Base-by-base conservation (phyloP, 2,888 invertebrate species). In the Euzophera pinguis region DNA sequence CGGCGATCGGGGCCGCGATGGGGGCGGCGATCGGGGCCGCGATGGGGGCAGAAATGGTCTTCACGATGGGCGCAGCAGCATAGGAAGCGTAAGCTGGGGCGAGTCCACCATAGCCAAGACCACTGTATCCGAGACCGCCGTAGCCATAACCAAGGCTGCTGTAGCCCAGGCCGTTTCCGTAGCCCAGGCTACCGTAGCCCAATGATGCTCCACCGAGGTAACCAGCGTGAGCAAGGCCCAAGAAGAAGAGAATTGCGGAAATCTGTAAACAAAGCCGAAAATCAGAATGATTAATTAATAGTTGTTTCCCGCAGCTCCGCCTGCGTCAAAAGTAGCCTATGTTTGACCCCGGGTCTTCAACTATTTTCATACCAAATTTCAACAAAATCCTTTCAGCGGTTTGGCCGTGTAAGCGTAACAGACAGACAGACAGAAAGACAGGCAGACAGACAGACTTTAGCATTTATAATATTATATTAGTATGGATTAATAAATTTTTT, bases 201-300 rank as follows among this genome's bases (percentile, higher is more conserved):
- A 62, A 59, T 9, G 62, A 54, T 6, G 65, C 64, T 14, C 75
- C 73, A 13, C 68, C 61, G 32, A 78, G 68, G 61, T 73, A 69
- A 13, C 82, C 75, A 16, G 78, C 82, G 41, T 64, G 62, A 41
- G 71, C 69, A 42, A 76, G 49, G 59, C 76, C 75, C 52, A 82
- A 62, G 22, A 79, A 68, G 69, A 80, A 78, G 56, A 79, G 54
- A 53, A 78, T 50, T 39, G 71, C 64, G n/a, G 62, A 52, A 50
- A 78, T 57, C 83, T 84, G 75, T 16, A 3, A 16, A 14, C 9
- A 39, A 37, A 39, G 1, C 14, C 14, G 8, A 8, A 10, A 4
- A 32, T 32, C 8, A 9, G 32, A 1, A 32, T 6, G 1, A 32
- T 9, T 7, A 32, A 32, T 9, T 32, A 7, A 32, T 32, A 32